Percentiles rank a stretch among this genome's conserved stretches.
These are phyloP conservation scores for Crenuchus spilurus DNA, from an alignment of 2,797 vertebrate species.

Conservation along the genomic window DNA sequence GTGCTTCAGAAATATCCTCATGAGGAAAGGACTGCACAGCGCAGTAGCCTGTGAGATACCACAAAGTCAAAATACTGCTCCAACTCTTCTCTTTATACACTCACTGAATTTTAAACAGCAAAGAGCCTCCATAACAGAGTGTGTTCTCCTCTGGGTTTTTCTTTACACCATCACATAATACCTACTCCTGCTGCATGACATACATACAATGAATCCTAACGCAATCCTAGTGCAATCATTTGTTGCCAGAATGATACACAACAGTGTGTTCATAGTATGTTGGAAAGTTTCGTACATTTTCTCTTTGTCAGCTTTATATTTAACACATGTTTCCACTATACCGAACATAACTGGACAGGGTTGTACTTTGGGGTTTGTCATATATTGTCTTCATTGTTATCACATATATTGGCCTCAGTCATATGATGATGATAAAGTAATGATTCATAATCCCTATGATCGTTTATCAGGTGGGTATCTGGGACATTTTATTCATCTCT, in stretches of 20 bases:
- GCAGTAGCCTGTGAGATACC: conserved; percentile 25
- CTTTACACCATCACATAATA: conserved; percentile 26
- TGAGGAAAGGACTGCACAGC: conserved; percentile 2
- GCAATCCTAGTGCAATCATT: conserved; percentile 1
- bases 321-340: not conserved
- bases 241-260: not conserved
- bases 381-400: not conserved
- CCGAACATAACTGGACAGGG: not conserved
- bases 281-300: not conserved
- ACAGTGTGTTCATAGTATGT: not conserved
- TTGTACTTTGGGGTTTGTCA: not conserved
- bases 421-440: not conserved
- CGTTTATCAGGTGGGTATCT: no score
- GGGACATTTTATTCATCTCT: no score
- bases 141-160: conserved; percentile 33
- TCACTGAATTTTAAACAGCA: conserved; percentile 47
- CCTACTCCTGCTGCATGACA: conserved; percentile 5
- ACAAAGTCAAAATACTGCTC: conserved; percentile 40
- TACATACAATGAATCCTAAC: conserved; percentile 12
- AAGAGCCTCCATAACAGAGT: conserved; percentile 37
- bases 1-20: conserved; percentile 4
- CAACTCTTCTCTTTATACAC: conserved; percentile 30
- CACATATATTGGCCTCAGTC: not conserved
- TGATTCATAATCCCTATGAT: no score
- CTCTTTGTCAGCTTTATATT: not conserved